A percentile compares a stretch with the other conserved stretches of the same genome.
phyloP scores from a whole-genome alignment of 2,113 vertebrate genomes.

The Abramis brama region DNA sequence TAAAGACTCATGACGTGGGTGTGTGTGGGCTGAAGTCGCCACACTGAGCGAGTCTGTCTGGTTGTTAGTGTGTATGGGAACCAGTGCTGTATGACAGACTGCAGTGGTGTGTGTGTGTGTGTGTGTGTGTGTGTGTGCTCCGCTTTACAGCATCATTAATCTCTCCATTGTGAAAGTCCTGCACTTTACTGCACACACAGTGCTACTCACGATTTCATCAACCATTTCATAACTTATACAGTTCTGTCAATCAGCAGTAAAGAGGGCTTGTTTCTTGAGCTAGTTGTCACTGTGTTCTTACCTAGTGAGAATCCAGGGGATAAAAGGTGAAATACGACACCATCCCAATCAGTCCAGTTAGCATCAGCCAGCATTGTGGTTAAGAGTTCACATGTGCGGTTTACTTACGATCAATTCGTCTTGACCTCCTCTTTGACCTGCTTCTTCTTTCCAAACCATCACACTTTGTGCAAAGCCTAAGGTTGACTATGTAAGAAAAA shows the following conservation, averaged over 20 bases:
- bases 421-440: background rate
- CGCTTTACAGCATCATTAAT: slow-evolving; percentile 21
- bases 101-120: background rate
- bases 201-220: background rate
- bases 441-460: background rate
- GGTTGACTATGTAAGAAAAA: background rate
- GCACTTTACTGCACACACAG: slow-evolving; percentile 5
- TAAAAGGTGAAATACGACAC: background rate
- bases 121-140: background rate
- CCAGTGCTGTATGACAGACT: background rate
- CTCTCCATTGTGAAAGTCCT: background rate
- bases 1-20: background rate
- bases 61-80: background rate
- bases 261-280: background rate
- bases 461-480: background rate
- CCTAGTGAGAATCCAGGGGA: background rate
- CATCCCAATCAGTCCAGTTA: background rate
- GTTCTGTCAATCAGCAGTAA: background rate
- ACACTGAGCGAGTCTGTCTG: slow-evolving; percentile 1
- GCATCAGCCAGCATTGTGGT: background rate
- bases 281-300: background rate
- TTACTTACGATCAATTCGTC: slow-evolving; percentile 1
- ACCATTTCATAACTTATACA: background rate
- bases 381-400: background rate
- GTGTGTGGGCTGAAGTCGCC: slow-evolving; percentile 28